Evolutionary conservation across 2,797 vertebrate species (phyloP), one percentile per base, ranked within the genome.

Genomic region (Alosa sapidissima): DNA sequence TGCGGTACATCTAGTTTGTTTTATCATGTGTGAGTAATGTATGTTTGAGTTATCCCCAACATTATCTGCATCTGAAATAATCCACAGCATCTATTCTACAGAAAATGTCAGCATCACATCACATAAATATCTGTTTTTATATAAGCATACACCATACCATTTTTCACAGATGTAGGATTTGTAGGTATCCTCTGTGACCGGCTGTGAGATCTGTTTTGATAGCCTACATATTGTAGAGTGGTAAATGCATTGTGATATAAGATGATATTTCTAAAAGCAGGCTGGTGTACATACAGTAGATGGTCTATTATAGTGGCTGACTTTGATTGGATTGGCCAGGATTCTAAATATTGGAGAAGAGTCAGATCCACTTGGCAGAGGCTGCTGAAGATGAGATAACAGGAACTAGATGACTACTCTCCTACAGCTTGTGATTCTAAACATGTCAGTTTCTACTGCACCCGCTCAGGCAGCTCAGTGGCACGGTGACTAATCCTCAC

Each of bases 261-360:
- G 21, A 68, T 68, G 65, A 68, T 33, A 36, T 16, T 72, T 72
- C 65, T 72, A 72, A 36, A 68, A 68, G 33, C 33, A 16, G 65
- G 13, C 65, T 72, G 13, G 13, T 36, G 65, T 11, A 68, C 41
- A 41, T 41, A n/a, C n/a, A n/a, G n/a, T 62, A 36, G 62, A 36
- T 28, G 14, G 28, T 16, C 65, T 72, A 72, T 14, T 41, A 72
- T 10, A 72, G 9, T 16, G 75, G 5, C 48, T 55, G 55, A 52
- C 52, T 89, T 89, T 84, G 33, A 84, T 85, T 36, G 81, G 84
- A 89, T 88, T 89, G 62, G 49, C 21, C 21, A 2, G 83, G 85
- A 86, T 88, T 84, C 58, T 49, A 72, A 75, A 36, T 85, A 2
- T 60, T 87, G 47, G 83, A 81, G 84, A 65, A 81, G 60, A 85